Conservation (phyloP, 2,797 vertebrate species). For the Intellagama lesueurii region DNA sequence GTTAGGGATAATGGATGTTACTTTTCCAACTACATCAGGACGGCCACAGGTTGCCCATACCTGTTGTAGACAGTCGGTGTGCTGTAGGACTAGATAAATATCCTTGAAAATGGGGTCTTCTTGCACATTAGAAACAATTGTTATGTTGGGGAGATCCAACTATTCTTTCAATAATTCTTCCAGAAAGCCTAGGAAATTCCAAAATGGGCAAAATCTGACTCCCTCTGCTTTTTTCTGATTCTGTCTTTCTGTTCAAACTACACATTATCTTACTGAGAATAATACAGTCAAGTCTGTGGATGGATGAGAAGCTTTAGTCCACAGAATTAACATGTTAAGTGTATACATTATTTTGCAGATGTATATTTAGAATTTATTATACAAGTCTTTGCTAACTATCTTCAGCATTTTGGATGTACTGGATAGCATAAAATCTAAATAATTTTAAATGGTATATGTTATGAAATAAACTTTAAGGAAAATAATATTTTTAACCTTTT, state of each 20-base stretch:
- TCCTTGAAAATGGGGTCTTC: not conserved
- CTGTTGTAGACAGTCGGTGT: too few relatives aligned
- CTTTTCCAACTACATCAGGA: too few relatives aligned
- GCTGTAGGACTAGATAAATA: too few relatives aligned
- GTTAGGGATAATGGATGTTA: too few relatives aligned
- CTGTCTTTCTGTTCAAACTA: slow-evolving; percentile 22
- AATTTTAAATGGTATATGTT: not conserved
- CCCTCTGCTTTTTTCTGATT: slow-evolving; percentile 7
- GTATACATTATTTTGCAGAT: not conserved
- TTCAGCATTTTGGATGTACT: not conserved
- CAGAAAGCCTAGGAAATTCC: not conserved
- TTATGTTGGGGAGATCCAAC: not conserved
- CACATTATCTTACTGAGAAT: not conserved
- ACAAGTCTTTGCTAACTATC: not conserved
- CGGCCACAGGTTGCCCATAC: too few relatives aligned
- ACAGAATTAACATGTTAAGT: not conserved
- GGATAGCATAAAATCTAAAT: slow-evolving; percentile 1
- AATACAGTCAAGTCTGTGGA: not conserved
- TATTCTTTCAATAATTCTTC: not conserved
- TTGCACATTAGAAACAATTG: not conserved
- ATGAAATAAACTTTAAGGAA: slow-evolving; percentile 31
- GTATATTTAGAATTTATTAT: not conserved
- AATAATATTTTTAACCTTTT: slow-evolving; percentile 35
- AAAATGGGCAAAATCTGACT: accelerated
- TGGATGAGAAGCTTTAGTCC: not conserved